Evolutionary conservation across 2,888 invertebrate genomes (phyloP).

Genomic region (Elysia crispata): DNA sequence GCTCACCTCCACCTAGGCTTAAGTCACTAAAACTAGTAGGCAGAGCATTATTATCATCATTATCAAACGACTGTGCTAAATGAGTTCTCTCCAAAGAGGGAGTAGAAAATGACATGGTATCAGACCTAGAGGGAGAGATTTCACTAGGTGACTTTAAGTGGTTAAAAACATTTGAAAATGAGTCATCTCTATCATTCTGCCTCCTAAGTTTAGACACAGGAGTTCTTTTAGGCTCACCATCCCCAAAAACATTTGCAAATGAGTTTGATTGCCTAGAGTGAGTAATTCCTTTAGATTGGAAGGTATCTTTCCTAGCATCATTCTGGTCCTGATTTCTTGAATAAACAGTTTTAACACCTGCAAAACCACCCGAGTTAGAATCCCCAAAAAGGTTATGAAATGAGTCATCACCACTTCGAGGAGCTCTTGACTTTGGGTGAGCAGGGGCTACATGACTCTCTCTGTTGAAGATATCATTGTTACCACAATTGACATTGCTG

Average conservation of each 20-base stretch:
- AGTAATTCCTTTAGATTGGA: background rate
- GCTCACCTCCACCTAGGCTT: background rate
- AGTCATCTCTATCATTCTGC: constrained; percentile 27
- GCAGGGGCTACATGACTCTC: background rate
- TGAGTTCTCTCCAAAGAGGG: background rate
- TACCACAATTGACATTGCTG: constrained; percentile 31
- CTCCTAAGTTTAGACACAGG: constrained; percentile 7
- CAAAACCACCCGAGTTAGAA: constrained; percentile 5
- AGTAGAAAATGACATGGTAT: background rate
- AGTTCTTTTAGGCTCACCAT: background rate
- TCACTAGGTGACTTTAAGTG: background rate
- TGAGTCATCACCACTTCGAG: constrained; percentile 52
- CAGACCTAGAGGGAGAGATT: background rate
- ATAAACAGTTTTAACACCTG: background rate
- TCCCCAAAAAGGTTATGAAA: constrained; percentile 51
- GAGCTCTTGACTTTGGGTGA: constrained; percentile 31
- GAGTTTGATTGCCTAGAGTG: constrained; percentile 5
- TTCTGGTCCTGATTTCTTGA: background rate
- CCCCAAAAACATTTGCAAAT: constrained; percentile 36
- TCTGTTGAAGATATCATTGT: constrained; percentile 34
- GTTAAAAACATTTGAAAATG: constrained; percentile 40
- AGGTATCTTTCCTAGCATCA: too few relatives aligned
- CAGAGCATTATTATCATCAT: background rate
- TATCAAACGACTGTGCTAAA: background rate
- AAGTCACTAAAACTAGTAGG: background rate